Evolutionary conservation across 2,888 invertebrate species (phyloP).

Genomic region (Sphinx pinastri): DNA sequence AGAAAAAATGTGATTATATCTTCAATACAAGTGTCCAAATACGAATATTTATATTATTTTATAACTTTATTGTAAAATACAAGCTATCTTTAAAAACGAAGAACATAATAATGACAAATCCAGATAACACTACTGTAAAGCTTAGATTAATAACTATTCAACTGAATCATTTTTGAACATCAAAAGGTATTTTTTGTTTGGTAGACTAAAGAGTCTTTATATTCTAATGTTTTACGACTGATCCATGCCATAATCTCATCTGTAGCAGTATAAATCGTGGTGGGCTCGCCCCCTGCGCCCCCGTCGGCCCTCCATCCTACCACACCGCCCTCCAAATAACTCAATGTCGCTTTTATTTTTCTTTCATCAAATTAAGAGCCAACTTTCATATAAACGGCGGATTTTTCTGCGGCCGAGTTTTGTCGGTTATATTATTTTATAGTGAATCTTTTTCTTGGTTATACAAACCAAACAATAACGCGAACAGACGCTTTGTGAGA

Average conservation of each 20-base stretch:
- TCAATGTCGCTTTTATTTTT: constrained; percentile 64
- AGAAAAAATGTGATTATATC: too few relatives aligned
- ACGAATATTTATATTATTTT: not conserved
- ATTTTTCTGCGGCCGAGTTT: constrained; percentile 40
- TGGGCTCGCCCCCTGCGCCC: constrained; percentile 39
- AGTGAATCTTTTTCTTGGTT: constrained; percentile 53
- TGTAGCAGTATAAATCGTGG: constrained; percentile 65
- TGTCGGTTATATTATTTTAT: constrained; percentile 62
- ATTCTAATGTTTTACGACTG: constrained; percentile 60
- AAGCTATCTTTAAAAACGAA: not conserved
- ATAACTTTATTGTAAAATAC: not conserved
- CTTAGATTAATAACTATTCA: not conserved
- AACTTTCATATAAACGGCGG: constrained; percentile 62
- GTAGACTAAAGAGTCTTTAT: constrained; percentile 38
- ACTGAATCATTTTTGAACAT: constrained; percentile 30
- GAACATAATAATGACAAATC: not conserved
- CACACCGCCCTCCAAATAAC: constrained; percentile 53
- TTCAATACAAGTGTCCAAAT: too few relatives aligned
- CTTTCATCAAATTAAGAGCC: constrained; percentile 65
- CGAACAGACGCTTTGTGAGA: constrained; percentile 58
- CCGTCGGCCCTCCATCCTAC: constrained; percentile 32
- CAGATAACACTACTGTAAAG: not conserved
- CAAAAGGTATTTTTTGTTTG: constrained; percentile 43
- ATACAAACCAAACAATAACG: constrained; percentile 59
- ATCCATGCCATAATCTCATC: constrained; percentile 64